Conservation (phyloP, 2,888 invertebrate genomes). For the Perizoma flavofasciatum region DNA sequence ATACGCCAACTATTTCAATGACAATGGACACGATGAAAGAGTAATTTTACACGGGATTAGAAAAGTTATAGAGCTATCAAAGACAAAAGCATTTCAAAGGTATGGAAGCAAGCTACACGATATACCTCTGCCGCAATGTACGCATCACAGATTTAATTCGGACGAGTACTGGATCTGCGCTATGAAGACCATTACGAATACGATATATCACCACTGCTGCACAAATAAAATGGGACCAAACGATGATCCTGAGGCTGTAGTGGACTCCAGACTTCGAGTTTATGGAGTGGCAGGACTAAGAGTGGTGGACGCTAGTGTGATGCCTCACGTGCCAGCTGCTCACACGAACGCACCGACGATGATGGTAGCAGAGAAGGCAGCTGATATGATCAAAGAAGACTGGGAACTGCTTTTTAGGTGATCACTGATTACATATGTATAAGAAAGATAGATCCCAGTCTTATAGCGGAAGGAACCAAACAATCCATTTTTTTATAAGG, state of each 20-base stretch:
- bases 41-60: conserved; percentile 75
- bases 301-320: conserved; percentile 84
- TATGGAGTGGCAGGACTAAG: conserved; percentile 76
- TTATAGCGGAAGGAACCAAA: not conserved
- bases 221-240: conserved; percentile 81
- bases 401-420: conserved; percentile 49
- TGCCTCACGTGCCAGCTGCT: conserved; percentile 82
- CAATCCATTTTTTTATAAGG: not conserved
- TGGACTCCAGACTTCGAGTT: conserved; percentile 77
- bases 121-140: conserved; percentile 82
- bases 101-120: conserved; percentile 81
- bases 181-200: conserved; percentile 74
- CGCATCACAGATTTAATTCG: conserved; percentile 75
- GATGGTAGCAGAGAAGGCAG: conserved; percentile 85
- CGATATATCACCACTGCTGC: conserved; percentile 83
- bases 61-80: conserved; percentile 67
- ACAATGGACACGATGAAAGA: conserved; percentile 81
- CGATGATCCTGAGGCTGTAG: conserved; percentile 76
- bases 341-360: conserved; percentile 84
- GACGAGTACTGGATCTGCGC: conserved; percentile 89
- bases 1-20: conserved; percentile 86
- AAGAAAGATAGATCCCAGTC: conserved; percentile 14
- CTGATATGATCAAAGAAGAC: conserved; percentile 79
- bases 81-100: conserved; percentile 78
- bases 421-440: not conserved